Percentiles rank a stretch among this genome's conserved stretches.
Conservation (phyloP, 2,888 invertebrate genomes). For the Brenthis daphne region DNA sequence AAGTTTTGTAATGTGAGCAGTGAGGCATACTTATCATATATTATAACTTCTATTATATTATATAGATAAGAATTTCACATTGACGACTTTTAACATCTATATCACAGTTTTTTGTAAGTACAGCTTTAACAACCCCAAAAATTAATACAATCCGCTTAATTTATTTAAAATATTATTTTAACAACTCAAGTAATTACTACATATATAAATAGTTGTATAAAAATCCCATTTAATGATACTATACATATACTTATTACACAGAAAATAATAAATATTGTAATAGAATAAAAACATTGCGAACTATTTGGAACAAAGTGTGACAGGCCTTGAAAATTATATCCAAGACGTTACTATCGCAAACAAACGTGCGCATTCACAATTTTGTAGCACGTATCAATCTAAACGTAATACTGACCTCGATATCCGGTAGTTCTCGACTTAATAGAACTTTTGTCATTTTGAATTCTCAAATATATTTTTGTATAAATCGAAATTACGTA, state of each 20-base stretch:
- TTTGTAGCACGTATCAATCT: constrained; percentile 6
- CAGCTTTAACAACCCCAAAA: no score
- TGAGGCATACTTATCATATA: no score
- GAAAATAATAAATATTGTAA: not conserved
- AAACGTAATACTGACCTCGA: constrained; percentile 84
- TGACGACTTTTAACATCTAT: no score
- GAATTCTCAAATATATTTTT: constrained; percentile 33
- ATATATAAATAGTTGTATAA: no score
- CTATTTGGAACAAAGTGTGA: not conserved
- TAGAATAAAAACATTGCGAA: not conserved
- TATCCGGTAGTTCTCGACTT: constrained; percentile 90
- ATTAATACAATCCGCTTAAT: no score
- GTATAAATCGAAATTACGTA: not conserved
- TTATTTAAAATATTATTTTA: no score
- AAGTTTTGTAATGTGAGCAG: no score
- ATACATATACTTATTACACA: not conserved
- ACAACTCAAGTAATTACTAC: no score
- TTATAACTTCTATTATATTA: no score
- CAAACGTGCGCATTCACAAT: not conserved
- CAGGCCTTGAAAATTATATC: constrained; percentile 1
- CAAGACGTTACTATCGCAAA: constrained; percentile 2
- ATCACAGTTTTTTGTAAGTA: no score
- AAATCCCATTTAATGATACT: no score
- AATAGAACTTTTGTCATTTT: constrained; percentile 80
- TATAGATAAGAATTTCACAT: no score